Evolutionary conservation across 1,140 invertebrate species (phyloP), one percentile per base, ranked within the genome.

Genomic region (Scaptomyza graminum): DNA sequence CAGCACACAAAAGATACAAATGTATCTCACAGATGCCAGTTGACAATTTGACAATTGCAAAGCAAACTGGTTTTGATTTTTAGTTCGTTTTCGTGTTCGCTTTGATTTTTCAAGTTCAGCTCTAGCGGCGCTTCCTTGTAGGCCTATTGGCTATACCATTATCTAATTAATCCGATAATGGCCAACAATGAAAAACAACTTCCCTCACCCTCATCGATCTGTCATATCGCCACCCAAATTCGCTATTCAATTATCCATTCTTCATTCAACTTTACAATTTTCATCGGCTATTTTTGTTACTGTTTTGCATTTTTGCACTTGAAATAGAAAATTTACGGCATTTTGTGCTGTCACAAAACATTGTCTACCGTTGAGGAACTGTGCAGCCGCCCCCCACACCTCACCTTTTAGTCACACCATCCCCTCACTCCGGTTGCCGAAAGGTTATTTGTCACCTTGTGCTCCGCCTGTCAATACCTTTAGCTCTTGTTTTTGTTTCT

Each of bases 81-180:
- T 65, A 6, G 34, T 13, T 62, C 44, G 18, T 22, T 22, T 22
- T 52, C 43, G 54, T 54, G 43, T 56, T 60, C 59, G 47, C 43
- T 63, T 64, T 31, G 37, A 12, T 49, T 41, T 57, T 68, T 74
- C 74, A 76, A 84, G 81, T 84, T 84, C 81, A 77, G 16, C 67
- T 44, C 50, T 52, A 37, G 43, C 15, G 22, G 46, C 75, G 83
- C 83, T 88, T 87, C 82, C 82, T 87, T 75, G 67, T 88, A 75
- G 67, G 82, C 83, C 82, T 87, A 78, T 88, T 64, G 64, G 44
- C 60, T 41, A 55, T 41, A n/a, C 12, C 25, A 68, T 57, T 69
- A 65, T 70, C 69, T 74, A 82, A 88, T 87, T 82, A 87, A 79
- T 74, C 62, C 64, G 47, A 72, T 79, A 77, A 87, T 85, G 81